These are phyloP conservation scores for Mus spicilegus DNA, from an alignment of 2,113 vertebrate species.

Conservation along the genomic window DNA sequence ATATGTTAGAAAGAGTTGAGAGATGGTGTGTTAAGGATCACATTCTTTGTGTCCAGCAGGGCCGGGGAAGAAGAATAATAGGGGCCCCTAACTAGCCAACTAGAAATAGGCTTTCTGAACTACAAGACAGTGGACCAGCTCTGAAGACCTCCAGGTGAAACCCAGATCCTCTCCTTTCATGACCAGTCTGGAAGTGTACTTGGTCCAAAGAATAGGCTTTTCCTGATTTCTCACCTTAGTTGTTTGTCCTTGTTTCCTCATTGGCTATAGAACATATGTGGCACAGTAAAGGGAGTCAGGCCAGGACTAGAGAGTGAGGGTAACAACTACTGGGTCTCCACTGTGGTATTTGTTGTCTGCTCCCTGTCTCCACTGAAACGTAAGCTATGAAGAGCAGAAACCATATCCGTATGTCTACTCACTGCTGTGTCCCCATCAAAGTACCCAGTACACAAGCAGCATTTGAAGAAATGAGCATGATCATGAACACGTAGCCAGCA, in stretches of 20 bases:
- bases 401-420: background rate
- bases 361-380: background rate
- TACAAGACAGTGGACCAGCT: background rate
- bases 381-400: background rate
- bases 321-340: background rate
- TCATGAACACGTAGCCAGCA: background rate
- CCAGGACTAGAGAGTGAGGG: background rate
- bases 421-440: background rate
- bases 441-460: background rate
- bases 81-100: background rate
- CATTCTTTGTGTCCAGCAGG: background rate
- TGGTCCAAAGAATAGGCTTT: background rate
- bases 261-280: background rate
- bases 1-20: background rate
- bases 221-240: background rate
- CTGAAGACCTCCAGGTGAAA: background rate
- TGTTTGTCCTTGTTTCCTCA: background rate
- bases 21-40: background rate
- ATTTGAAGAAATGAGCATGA: slow-evolving; percentile 19
- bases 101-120: background rate
- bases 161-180: background rate
- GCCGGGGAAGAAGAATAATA: background rate
- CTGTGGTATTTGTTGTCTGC: background rate
- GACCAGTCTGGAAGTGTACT: background rate
- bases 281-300: background rate